A percentile compares a stretch with the other conserved stretches of the same genome.
Evolutionary conservation across 92 coral and sea anemone genomes (phyloP).

Genomic region (Zoanthus sociatus): DNA sequence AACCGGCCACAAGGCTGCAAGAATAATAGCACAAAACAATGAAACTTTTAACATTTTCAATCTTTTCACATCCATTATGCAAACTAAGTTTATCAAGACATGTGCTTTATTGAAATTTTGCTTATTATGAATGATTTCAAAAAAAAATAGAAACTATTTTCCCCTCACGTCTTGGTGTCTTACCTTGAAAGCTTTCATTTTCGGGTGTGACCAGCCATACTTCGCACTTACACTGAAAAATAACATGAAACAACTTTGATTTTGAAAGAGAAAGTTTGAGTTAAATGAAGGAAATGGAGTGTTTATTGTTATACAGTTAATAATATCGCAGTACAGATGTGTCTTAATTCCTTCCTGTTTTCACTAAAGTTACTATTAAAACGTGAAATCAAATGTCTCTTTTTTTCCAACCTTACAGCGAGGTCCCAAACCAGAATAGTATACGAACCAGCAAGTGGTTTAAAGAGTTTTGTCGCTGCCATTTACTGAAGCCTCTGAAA

Average conservation of each 20-base stretch:
- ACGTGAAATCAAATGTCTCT: neutral
- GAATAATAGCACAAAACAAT: constrained; percentile 78
- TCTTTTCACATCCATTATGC: constrained; percentile 84
- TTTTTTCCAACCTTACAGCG: neutral
- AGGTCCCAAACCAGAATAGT: constrained; percentile 44
- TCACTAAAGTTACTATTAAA: neutral
- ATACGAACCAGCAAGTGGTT: neutral
- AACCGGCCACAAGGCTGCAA: constrained; percentile 58
- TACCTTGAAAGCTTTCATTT: neutral
- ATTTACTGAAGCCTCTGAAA: neutral
- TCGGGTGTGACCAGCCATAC: constrained; percentile 12
- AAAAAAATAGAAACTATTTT: constrained; percentile 17
- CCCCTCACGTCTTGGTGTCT: constrained; percentile 10
- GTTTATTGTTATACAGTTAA: constrained; percentile 85
- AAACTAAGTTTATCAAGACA: constrained; percentile 82
- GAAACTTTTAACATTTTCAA: constrained; percentile 71
- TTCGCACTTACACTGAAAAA: neutral
- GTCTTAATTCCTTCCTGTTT: neutral
- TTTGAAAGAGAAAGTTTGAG: neutral
- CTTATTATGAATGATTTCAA: constrained; percentile 52
- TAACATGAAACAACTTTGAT: neutral
- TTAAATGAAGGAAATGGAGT: constrained; percentile 41
- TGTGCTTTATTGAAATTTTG: constrained; percentile 81
- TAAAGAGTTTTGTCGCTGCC: neutral
- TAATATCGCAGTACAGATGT: constrained; percentile 87